Evolutionary conservation across 1,140 invertebrate species (phyloP).

Genomic region (Hyles euphorbiae): DNA sequence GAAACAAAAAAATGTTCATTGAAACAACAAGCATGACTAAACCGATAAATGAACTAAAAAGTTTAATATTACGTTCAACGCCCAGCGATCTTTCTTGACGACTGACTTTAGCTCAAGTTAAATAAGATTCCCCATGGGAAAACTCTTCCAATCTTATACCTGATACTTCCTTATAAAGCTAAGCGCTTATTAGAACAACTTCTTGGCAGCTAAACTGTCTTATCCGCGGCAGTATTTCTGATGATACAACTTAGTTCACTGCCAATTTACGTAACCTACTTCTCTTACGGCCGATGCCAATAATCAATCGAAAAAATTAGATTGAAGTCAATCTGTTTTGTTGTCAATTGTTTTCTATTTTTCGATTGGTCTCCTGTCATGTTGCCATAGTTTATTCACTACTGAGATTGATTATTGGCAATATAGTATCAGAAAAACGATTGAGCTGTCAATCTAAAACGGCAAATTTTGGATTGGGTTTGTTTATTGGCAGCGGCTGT

Average conservation of each 20-base stretch:
- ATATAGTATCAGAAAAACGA: no score
- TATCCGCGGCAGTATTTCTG: neutral
- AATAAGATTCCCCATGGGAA: slow-evolving; percentile 26
- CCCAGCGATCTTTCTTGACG: slow-evolving; percentile 22
- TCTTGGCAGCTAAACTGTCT: neutral
- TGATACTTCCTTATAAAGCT: neutral
- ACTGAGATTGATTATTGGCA: no score
- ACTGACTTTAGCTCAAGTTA: slow-evolving; percentile 26
- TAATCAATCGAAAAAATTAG: no score
- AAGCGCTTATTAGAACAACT: neutral
- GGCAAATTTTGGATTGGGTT: no score
- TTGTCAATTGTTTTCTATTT: no score
- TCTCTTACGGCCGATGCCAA: no score
- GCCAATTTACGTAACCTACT: no score
- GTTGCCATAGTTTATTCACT: no score
- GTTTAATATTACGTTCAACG: slow-evolving; percentile 23
- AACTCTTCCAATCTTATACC: slow-evolving; percentile 15
- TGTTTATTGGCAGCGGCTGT: no score
- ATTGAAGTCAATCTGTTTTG: no score
- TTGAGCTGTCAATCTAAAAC: no score
- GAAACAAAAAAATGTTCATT: neutral
- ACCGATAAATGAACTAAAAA: slow-evolving; percentile 30
- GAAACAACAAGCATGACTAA: slow-evolving; percentile 12
- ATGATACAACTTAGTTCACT: neutral
- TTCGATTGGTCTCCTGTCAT: no score